A percentile compares a stretch with the other conserved stretches of the same genome.
These are phyloP conservation scores for Cheilosia soror DNA, from an alignment of 2,888 invertebrate species.

Conservation along the genomic window DNA sequence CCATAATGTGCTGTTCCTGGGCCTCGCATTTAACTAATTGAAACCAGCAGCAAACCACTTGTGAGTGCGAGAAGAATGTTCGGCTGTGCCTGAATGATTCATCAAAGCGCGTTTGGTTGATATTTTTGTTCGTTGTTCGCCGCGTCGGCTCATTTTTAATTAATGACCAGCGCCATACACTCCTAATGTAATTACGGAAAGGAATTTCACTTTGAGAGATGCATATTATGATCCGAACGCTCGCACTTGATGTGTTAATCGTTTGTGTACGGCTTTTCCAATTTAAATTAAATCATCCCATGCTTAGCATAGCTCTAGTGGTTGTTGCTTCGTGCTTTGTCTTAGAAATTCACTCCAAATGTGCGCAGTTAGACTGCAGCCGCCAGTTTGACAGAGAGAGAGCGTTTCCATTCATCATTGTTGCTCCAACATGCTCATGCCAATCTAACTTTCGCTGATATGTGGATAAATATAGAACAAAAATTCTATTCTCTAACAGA, in stretches of 20 bases:
- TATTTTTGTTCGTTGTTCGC: constrained; percentile 19
- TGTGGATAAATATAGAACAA: constrained; percentile 67
- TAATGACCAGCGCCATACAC: constrained; percentile 43
- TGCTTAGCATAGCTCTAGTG: constrained; percentile 23
- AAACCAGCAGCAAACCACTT: constrained; percentile 64
- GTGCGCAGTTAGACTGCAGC: constrained; percentile 49
- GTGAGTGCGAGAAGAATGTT: constrained; percentile 31
- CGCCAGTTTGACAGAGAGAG: constrained; percentile 9
- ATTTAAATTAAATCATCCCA: constrained; percentile 42
- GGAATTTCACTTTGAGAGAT: constrained; percentile 28
- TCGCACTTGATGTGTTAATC: constrained; percentile 43
- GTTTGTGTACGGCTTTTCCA: constrained; percentile 33
- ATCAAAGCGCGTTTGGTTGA: constrained; percentile 46
- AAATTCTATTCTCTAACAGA: constrained; percentile 54
- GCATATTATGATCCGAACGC: constrained; percentile 7
- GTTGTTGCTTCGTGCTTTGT: constrained; percentile 20
- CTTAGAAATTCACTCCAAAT: constrained; percentile 42
- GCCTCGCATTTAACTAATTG: constrained; percentile 47
- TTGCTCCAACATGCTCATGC: constrained; percentile 41
- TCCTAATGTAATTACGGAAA: constrained; percentile 37
- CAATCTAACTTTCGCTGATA: constrained; percentile 59
- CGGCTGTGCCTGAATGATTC: constrained; percentile 53
- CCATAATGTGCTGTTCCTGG: background rate
- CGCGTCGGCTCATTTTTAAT: constrained; percentile 61
- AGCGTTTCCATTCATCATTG: constrained; percentile 37